A percentile compares a stretch with the other conserved stretches of the same genome.
These are phyloP conservation scores for Alectura lathami DNA, from an alignment of 2,113 vertebrate species.

Conservation along the genomic window DNA sequence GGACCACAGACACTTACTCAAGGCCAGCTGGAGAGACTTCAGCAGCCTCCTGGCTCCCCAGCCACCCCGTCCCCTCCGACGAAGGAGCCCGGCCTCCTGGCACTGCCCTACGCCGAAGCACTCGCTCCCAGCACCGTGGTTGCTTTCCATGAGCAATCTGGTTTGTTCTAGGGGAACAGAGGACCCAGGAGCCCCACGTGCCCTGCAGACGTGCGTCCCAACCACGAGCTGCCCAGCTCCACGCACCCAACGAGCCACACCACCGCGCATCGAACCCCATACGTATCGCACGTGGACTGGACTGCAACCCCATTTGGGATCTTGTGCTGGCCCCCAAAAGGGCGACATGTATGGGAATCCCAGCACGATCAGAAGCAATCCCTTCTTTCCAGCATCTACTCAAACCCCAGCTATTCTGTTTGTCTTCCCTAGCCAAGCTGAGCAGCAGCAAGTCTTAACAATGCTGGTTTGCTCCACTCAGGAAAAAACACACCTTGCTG, in stretches of 20 bases:
- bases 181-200: neutral
- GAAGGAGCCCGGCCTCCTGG: neutral
- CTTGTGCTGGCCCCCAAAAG: neutral
- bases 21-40: conserved; percentile 42
- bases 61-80: neutral
- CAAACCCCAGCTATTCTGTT: neutral
- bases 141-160: neutral
- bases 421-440: neutral
- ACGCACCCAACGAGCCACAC: neutral
- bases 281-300: accelerated
- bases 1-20: conserved; percentile 42
- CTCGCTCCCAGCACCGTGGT: neutral
- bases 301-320: neutral
- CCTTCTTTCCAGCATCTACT: neutral
- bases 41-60: neutral
- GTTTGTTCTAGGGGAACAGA: neutral
- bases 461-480: neutral
- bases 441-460: neutral
- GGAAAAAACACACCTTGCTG: neutral
- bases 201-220: neutral
- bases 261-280: accelerated
- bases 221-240: neutral
- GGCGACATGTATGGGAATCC: neutral
- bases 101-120: neutral
- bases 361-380: neutral